phyloP scores from a whole-genome alignment of 2,113 vertebrate species.

The Callospermophilus lateralis region DNA sequence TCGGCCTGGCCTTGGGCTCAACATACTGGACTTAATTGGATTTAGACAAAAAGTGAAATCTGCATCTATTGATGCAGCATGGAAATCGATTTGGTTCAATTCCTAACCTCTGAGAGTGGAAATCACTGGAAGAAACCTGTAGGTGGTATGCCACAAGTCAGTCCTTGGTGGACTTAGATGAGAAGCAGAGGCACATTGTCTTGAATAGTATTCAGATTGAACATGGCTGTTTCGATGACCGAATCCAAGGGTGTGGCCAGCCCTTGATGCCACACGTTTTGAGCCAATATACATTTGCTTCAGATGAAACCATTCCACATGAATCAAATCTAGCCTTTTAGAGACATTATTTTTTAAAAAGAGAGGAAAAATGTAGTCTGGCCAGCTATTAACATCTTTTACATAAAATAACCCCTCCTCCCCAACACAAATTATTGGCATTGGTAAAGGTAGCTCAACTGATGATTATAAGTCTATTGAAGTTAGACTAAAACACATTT shows the following conservation, averaged over 20 bases:
- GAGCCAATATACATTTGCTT: slow-evolving; percentile 30
- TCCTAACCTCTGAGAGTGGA: not conserved
- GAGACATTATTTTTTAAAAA: not conserved
- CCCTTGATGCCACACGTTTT: not conserved
- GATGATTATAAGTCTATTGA: not conserved
- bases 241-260: not conserved
- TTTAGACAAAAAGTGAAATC: slow-evolving; percentile 63
- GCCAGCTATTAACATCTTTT: not conserved
- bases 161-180: not conserved
- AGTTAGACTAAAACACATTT: not conserved
- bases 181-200: not conserved
- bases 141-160: not conserved
- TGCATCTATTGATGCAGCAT: not conserved
- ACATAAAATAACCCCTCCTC: not conserved
- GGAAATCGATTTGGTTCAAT: slow-evolving; percentile 58
- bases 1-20: not conserved
- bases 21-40: slow-evolving; percentile 15
- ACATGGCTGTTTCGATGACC: not conserved
- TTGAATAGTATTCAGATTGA: slow-evolving; percentile 25
- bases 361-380: not conserved
- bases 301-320: slow-evolving; percentile 4
- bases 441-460: not conserved
- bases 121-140: not conserved
- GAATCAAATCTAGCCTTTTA: slow-evolving; percentile 41
- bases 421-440: not conserved